Evolutionary conservation across 2,113 vertebrate species (phyloP).

Genomic region (Otus sunia): DNA sequence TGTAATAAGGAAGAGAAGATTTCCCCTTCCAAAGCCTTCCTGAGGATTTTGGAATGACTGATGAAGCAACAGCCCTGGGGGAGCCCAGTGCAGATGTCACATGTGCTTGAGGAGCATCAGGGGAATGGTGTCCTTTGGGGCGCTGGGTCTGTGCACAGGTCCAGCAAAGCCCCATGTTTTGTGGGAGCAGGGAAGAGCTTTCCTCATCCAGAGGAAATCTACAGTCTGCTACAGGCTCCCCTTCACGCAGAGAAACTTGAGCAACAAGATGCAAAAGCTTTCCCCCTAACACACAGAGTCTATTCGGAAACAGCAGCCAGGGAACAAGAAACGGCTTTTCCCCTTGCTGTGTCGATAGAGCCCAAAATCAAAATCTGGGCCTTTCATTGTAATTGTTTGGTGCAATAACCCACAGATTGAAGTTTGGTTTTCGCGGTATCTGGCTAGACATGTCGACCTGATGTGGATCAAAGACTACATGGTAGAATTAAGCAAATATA

Average conservation of each 20-base stretch:
- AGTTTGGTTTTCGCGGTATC: background rate
- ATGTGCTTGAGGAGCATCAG: background rate
- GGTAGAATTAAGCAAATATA: constrained; percentile 37
- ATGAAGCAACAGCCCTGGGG: background rate
- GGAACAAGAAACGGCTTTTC: background rate
- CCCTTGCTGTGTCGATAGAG: fast-evolving
- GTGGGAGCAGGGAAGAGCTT: background rate
- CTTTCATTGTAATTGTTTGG: background rate
- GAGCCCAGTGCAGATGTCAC: fast-evolving
- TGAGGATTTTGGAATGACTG: background rate
- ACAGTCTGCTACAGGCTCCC: background rate
- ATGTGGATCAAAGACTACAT: constrained; percentile 3
- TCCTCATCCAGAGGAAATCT: background rate
- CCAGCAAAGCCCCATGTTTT: background rate
- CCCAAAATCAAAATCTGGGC: background rate
- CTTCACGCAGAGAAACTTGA: background rate
- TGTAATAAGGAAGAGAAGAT: background rate
- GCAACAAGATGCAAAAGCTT: background rate
- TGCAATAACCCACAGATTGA: background rate
- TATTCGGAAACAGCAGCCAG: background rate
- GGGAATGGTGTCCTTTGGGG: background rate
- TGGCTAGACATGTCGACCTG: background rate
- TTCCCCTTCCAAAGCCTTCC: background rate
- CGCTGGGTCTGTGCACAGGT: fast-evolving
- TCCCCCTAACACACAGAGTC: background rate